Evolutionary conservation across 2,797 vertebrate genomes (phyloP), one percentile per base, ranked within the genome.

Genomic region (Chelon auratus): DNA sequence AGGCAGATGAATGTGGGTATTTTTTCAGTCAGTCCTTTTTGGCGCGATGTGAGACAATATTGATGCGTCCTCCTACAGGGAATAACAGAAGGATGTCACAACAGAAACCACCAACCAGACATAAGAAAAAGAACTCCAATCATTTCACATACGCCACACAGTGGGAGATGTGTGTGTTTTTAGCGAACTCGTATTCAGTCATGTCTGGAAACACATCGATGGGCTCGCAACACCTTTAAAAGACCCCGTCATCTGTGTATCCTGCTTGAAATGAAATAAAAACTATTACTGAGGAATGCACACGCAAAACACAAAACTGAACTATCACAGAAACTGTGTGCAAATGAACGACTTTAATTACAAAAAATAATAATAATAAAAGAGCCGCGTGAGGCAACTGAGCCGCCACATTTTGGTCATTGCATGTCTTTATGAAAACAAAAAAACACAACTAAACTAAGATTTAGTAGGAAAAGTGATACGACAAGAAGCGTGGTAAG

Each of bases 401-500:
- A 91, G 90, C 88, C 90, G 93, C 93, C 91, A 5, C 58, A 18
- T 77, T 87, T 84, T 86, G 78, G 86, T 86, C 79, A 64, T 93
- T 90, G 68, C 91, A 89, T 88, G 94, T 87, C 91, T 82, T 85
- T 60, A 94, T 92, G 93, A 94, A 93, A 94, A 93, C 94, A 93
- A 93, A 94, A 93, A 93, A 90, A 92, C 90, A 95, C 92, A 89
- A 93, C 95, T 96, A 96, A 78, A 94, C 93, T 96, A 96, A 87
- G 84, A 80, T 95, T 95, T 94, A 94, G 94, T 95, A 95, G 94
- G 94, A 96, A 97, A 95, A 68, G 78, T 37, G 92, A 95, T 95
- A 95, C 93, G 95, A 95, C 96, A 96, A 96, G 95, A 96, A 95
- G 95, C 93, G 95, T 93, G 93, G 93, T 97, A 97, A 95, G 96